Evolutionary conservation across 2,797 vertebrate genomes (phyloP).

Genomic region (Gambelia wislizenii): DNA sequence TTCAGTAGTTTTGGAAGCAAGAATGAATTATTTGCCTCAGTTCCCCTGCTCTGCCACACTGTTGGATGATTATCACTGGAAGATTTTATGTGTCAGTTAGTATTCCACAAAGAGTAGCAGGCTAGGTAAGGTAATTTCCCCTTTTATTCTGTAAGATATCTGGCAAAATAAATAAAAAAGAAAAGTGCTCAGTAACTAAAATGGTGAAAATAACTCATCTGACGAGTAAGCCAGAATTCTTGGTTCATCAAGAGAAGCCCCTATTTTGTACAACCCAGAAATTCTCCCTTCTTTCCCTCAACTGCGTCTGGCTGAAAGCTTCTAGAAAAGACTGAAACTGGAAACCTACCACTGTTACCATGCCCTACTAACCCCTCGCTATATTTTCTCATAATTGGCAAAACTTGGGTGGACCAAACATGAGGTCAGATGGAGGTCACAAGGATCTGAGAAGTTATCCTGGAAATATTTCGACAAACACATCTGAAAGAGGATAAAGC

Average conservation of each 20-base stretch:
- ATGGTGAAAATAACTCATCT: background rate
- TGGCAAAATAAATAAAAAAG: background rate
- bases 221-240: no score
- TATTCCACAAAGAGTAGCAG: slow-evolving; percentile 1
- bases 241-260: background rate
- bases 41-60: background rate
- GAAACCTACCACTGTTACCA: no score
- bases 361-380: no score
- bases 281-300: background rate
- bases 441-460: no score
- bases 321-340: background rate
- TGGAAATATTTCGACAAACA: no score
- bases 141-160: background rate
- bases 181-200: background rate
- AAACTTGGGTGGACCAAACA: no score
- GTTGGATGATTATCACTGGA: slow-evolving; percentile 5
- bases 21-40: slow-evolving; percentile 6
- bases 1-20: background rate
- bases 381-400: no score
- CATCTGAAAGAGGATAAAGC: no score
- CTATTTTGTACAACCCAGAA: background rate
- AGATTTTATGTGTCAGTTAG: background rate
- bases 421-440: no score
- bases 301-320: background rate
- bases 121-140: background rate